Evolutionary conservation across 2,888 invertebrate species (phyloP), one percentile per base, ranked within the genome.

Genomic region (Meteorus cinctellus): DNA sequence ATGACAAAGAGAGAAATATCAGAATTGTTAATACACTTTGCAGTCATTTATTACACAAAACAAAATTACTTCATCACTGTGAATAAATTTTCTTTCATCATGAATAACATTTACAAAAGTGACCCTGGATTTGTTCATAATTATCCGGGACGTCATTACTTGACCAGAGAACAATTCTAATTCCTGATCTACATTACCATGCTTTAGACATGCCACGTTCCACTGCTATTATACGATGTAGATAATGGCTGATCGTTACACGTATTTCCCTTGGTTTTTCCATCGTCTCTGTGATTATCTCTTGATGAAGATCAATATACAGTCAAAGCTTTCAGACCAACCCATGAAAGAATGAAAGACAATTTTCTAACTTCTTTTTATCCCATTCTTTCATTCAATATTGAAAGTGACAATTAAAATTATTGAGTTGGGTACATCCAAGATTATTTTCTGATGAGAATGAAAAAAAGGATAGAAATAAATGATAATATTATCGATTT

Each of bases 201-300:
- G 19, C 55, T n/a, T 19, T 55, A 55, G 24, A 55, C 24, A 55
- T 8, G 10, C 19, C 19, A 55, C 8, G 10, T 6, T 31, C 16
- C 63, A n/a, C 12, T 10, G 6, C 12, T 5, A 29, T n/a, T 34
- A 63, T 34, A 34, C 31, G 31, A 34, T 31, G 63, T 34, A 1
- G 34, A 63, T 29, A 63, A 63, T 63, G 63, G 63, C 63, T 31
- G 63, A 31, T 63, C 31, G 63, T 29, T 63, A 31, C 29, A 63
- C 63, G 63, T 63, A 14, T 3, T 63, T 62, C 24, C 24, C 24
- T 24, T 24, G 24, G 24, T 24, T 24, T 24, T 24, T 24, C 24
- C 24, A 27, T 62, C 29, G 27, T 62, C 29, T 62, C 27, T 0
- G 19, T n/a, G n/a, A n/a, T 31, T 62, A 62, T 62, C 62, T 62